phyloP scores from a whole-genome alignment of 37 sponge, comb jelly and placozoan species.

The Chondrilla cf. caribensis region DNA sequence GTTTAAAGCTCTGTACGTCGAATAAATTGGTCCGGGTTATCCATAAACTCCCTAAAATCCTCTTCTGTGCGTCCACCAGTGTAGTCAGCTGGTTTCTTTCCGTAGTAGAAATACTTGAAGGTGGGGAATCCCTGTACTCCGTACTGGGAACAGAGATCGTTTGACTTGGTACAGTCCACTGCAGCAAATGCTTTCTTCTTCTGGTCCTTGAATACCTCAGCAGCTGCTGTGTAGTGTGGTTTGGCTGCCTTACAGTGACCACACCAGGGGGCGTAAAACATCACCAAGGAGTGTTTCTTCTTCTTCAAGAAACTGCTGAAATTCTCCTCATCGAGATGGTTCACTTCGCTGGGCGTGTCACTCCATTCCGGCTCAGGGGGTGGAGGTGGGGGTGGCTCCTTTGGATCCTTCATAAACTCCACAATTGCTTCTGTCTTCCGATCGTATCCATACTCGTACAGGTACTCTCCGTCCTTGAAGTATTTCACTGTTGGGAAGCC shows the following conservation, averaged over 20 bases:
- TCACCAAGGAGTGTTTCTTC: conserved; percentile 84
- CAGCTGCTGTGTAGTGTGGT: conserved; percentile 77
- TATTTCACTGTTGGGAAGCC: conserved; percentile 85
- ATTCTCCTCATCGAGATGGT: conserved; percentile 63
- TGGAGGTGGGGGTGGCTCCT: conserved; percentile 89
- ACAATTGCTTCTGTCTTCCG: conserved; percentile 64
- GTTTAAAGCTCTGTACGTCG: background rate
- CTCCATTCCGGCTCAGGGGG: conserved; percentile 84
- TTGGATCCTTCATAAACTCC: conserved; percentile 89
- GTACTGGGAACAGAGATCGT: conserved; percentile 45
- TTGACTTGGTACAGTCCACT: conserved; percentile 77
- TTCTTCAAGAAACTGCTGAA: conserved; percentile 75
- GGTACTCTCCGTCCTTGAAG: conserved; percentile 58
- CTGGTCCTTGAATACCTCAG: conserved; percentile 48
- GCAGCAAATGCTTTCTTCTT: conserved; percentile 76
- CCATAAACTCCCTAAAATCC: conserved; percentile 72
- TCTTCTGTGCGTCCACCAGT: conserved; percentile 36
- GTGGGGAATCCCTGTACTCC: conserved; percentile 80
- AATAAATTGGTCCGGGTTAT: conserved; percentile 30
- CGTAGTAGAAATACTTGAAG: conserved; percentile 73
- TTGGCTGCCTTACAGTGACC: conserved; percentile 95
- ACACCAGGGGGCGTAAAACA: conserved; percentile 98
- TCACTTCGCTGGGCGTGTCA: conserved; percentile 56
- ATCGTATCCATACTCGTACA: conserved; percentile 65
- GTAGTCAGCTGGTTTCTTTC: conserved; percentile 60